A percentile compares a stretch with the other conserved stretches of the same genome.
These are phyloP conservation scores for Oscheius sp. DNA, from an alignment of 2,888 invertebrate species.

Conservation along the genomic window DNA sequence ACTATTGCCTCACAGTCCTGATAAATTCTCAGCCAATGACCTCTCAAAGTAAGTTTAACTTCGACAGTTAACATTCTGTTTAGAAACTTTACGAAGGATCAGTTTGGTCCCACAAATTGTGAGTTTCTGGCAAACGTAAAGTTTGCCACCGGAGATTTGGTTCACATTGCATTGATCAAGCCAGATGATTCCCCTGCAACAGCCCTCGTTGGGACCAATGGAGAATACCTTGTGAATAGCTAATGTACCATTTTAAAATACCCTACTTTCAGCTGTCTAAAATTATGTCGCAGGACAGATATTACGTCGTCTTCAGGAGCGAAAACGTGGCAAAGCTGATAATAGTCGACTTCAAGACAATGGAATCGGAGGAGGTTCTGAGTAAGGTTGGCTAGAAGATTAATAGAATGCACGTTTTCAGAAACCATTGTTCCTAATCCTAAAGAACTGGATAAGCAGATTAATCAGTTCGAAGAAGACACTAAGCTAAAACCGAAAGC, in stretches of 20 bases:
- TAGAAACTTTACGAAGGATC: slow-evolving; percentile 24
- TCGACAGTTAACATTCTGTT: background rate
- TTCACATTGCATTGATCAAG: slow-evolving; percentile 31
- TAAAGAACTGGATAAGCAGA: slow-evolving; percentile 8
- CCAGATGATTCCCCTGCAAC: slow-evolving; percentile 9
- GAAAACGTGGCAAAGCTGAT: slow-evolving; percentile 22
- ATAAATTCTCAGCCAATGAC: slow-evolving; percentile 5
- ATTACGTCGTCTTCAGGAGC: slow-evolving; percentile 20
- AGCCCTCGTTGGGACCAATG: slow-evolving; percentile 30
- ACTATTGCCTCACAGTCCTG: slow-evolving; percentile 9
- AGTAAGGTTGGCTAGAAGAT: background rate
- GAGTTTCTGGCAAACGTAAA: slow-evolving; percentile 17
- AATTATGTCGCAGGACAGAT: slow-evolving; percentile 10
- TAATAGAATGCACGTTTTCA: background rate
- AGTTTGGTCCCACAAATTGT: slow-evolving; percentile 23
- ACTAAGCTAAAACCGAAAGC: slow-evolving; percentile 1
- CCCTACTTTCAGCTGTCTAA: slow-evolving; percentile 26
- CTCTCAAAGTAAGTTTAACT: slow-evolving; percentile 5
- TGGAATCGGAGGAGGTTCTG: slow-evolving; percentile 28
- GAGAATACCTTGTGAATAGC: slow-evolving; percentile 18
- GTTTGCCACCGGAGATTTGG: slow-evolving; percentile 23
- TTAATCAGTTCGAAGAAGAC: slow-evolving; percentile 19
- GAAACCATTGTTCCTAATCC: slow-evolving; percentile 24
- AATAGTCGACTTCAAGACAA: slow-evolving; percentile 26
- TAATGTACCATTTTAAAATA: background rate